Evolutionary conservation across 1,140 invertebrate species (phyloP).

Genomic region (Drosophila nasuta): DNA sequence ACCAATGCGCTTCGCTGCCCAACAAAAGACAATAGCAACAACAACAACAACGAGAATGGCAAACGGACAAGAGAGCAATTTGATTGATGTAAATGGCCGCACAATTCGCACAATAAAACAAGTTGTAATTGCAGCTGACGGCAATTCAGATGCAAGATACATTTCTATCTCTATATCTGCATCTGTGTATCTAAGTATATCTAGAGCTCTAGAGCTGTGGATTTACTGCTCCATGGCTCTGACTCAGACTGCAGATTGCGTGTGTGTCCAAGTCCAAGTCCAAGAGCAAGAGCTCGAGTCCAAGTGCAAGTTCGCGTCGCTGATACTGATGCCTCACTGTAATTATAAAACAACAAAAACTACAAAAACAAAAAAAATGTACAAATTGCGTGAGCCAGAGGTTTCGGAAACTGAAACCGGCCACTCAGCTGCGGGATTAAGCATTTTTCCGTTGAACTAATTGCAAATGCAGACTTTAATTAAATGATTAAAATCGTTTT

Average conservation of each 20-base stretch:
- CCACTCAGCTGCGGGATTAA: slow-evolving; percentile 11
- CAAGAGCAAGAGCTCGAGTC: slow-evolving; percentile 27
- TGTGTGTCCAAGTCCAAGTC: slow-evolving; percentile 38
- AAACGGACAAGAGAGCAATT: slow-evolving; percentile 45
- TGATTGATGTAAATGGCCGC: slow-evolving; percentile 75
- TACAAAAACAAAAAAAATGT: slow-evolving; percentile 36
- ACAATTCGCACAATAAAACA: slow-evolving; percentile 71
- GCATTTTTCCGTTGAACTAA: slow-evolving; percentile 65
- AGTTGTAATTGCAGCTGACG: slow-evolving; percentile 66
- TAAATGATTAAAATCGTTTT: slow-evolving; percentile 76
- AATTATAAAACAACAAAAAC: slow-evolving; percentile 39
- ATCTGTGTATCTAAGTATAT: slow-evolving; percentile 20
- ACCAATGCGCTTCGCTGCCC: slow-evolving; percentile 52
- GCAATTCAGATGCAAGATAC: slow-evolving; percentile 38
- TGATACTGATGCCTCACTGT: slow-evolving; percentile 35
- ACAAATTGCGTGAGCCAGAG: slow-evolving; percentile 72
- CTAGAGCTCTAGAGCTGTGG: slow-evolving; percentile 8
- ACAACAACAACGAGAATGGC: slow-evolving; percentile 16
- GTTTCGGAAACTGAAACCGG: slow-evolving; percentile 18
- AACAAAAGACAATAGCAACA: slow-evolving; percentile 1
- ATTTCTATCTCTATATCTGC: slow-evolving; percentile 51
- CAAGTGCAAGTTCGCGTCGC: slow-evolving; percentile 39
- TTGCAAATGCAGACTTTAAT: slow-evolving; percentile 80
- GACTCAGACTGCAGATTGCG: slow-evolving; percentile 54
- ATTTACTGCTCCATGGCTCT: slow-evolving; percentile 32